Conservation (phyloP, 30 jellyfish, hydroid and myxozoan genomes). For the Haliclystus octoradiatus region DNA sequence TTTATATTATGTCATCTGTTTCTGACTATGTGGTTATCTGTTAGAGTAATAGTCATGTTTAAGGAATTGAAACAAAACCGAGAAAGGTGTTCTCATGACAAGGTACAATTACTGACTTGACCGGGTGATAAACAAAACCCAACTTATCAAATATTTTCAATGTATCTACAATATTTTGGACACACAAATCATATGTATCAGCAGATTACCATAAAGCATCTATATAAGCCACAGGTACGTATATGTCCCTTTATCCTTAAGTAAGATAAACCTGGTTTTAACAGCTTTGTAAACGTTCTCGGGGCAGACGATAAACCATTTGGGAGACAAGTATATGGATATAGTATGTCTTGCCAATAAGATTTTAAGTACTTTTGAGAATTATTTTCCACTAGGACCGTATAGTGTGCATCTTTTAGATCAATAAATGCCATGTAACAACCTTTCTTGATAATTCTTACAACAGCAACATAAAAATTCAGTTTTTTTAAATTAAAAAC, state of each 20-base stretch:
- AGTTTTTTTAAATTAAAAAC: constrained; percentile 2
- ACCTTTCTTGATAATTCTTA: not conserved
- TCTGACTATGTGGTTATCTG: not conserved
- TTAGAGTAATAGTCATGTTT: not conserved
- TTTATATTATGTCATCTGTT: not conserved
- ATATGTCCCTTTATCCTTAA: not conserved
- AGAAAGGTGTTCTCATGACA: not conserved
- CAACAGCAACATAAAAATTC: not conserved
- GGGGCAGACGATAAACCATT: not conserved
- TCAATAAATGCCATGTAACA: constrained; percentile 13
- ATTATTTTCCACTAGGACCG: not conserved
- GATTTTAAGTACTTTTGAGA: no score
- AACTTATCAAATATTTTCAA: not conserved
- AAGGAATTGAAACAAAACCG: not conserved
- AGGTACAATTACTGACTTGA: not conserved
- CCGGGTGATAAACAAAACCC: not conserved
- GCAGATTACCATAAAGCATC: not conserved
- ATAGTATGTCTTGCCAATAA: not conserved
- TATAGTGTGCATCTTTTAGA: not conserved
- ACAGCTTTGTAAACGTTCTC: not conserved
- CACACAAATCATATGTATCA: constrained; percentile 2
- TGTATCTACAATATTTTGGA: not conserved
- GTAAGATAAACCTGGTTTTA: not conserved
- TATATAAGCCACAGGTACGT: not conserved
- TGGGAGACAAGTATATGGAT: constrained; percentile 2